phyloP scores from a whole-genome alignment of 2,888 invertebrate species.

The Tetramorium bicarinatum region DNA sequence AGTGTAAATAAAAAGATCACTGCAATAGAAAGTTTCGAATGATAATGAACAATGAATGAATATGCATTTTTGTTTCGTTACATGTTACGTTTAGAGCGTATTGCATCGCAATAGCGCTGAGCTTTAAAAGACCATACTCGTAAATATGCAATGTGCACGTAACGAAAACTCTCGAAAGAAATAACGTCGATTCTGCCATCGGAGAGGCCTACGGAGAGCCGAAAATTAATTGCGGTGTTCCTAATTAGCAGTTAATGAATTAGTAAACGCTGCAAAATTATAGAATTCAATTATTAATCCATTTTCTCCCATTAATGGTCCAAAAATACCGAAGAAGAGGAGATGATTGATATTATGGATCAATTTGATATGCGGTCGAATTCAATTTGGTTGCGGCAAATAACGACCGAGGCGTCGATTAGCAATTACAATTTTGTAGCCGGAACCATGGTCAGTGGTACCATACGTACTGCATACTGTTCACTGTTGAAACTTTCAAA shows the following conservation, averaged over 20 bases:
- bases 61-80: slow-evolving; percentile 31
- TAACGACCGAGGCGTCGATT: slow-evolving; percentile 67
- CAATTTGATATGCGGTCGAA: slow-evolving; percentile 57
- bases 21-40: neutral
- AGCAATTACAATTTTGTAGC: slow-evolving; percentile 73
- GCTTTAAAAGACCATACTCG: slow-evolving; percentile 50
- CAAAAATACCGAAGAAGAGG: slow-evolving; percentile 16
- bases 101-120: slow-evolving; percentile 19
- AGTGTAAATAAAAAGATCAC: slow-evolving; percentile 3
- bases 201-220: neutral
- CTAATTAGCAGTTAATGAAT: slow-evolving; percentile 37
- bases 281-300: slow-evolving; percentile 45
- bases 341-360: slow-evolving; percentile 24
- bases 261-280: slow-evolving; percentile 15
- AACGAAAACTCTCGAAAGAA: slow-evolving; percentile 1
- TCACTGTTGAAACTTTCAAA: slow-evolving; percentile 69
- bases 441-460: slow-evolving; percentile 24
- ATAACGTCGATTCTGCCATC: neutral
- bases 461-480: slow-evolving; percentile 36
- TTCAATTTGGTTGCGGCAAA: slow-evolving; percentile 64
- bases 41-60: slow-evolving; percentile 49
- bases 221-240: slow-evolving; percentile 31
- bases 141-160: slow-evolving; percentile 45
- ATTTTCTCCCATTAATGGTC: slow-evolving; percentile 21
- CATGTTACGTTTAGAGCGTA: slow-evolving; percentile 14